A percentile compares a stretch with the other conserved stretches of the same genome.
phyloP scores from a whole-genome alignment of 2,797 vertebrate species.

The Nannoperca australis region DNA sequence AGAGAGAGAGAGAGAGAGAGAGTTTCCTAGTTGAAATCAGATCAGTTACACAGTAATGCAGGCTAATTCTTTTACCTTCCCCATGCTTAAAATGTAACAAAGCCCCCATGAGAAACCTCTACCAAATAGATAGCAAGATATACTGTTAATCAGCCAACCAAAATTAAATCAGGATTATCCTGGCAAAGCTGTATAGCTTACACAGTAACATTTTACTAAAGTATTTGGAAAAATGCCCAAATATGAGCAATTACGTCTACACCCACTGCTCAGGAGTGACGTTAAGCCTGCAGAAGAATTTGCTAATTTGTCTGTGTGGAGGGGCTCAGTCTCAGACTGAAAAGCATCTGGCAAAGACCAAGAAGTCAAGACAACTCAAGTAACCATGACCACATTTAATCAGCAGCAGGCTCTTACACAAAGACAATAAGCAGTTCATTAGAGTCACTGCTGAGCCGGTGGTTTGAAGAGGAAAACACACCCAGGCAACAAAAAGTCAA shows the following conservation, averaged over 20 bases:
- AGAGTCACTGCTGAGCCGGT: conserved; percentile 61
- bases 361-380: conserved; percentile 72
- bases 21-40: conserved; percentile 62
- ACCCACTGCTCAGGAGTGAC: conserved; percentile 75
- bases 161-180: conserved; percentile 84
- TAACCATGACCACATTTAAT: conserved; percentile 78
- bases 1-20: conserved; percentile 24
- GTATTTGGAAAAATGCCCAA: conserved; percentile 78
- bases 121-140: conserved; percentile 69
- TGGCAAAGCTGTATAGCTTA: conserved; percentile 55
- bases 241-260: conserved; percentile 72
- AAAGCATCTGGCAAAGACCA: conserved; percentile 72
- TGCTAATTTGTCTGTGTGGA: conserved; percentile 78
- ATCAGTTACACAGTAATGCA: conserved; percentile 71
- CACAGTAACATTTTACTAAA: conserved; percentile 64
- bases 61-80: conserved; percentile 59
- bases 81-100: conserved; percentile 58
- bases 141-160: conserved; percentile 71
- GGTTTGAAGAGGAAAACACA: conserved; percentile 66
- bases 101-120: conserved; percentile 70
- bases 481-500: conserved; percentile 46
- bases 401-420: conserved; percentile 70
- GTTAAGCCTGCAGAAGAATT: conserved; percentile 80
- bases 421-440: conserved; percentile 79
- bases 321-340: conserved; percentile 58